phyloP scores from a whole-genome alignment of 2,797 vertebrate species.

The Podarcis lilfordi region DNA sequence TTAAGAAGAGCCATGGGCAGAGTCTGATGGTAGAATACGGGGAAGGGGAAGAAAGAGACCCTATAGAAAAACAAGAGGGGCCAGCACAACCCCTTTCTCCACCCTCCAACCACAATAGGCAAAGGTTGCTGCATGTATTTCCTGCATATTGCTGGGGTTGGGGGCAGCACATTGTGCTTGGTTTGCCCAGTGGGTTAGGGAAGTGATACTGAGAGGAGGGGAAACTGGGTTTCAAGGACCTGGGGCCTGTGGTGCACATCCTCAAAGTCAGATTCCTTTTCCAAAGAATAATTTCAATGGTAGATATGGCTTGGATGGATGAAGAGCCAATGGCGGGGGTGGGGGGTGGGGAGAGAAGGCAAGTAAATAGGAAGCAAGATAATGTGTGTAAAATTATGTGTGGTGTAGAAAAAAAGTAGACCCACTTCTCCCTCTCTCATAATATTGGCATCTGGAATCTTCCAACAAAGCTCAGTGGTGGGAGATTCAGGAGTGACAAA shows the following conservation, averaged over 20 bases:
- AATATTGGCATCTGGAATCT: background rate
- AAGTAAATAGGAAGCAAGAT: too few species aligned
- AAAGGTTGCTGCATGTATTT: background rate
- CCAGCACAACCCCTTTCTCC: background rate
- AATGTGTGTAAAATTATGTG: too few species aligned
- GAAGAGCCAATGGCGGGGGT: too few species aligned
- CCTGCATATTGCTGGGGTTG: too few species aligned
- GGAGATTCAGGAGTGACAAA: background rate
- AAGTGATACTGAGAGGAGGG: background rate
- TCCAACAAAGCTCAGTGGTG: background rate
- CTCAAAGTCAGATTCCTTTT: too few species aligned
- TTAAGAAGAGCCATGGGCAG: background rate
- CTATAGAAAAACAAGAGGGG: too few species aligned
- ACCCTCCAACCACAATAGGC: background rate
- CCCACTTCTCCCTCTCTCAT: background rate
- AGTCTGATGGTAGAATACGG: background rate
- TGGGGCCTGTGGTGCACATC: too few species aligned
- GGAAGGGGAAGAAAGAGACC: too few species aligned
- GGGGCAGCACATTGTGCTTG: background rate
- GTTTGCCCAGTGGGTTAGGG: background rate
- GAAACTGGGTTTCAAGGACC: background rate
- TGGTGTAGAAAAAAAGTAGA: too few species aligned
- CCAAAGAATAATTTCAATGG: too few species aligned
- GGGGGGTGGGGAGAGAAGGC: too few species aligned
- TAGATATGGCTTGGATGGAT: too few species aligned